Base-by-base conservation (phyloP, 2,797 vertebrate genomes). In the Glyptemys insculpta region DNA sequence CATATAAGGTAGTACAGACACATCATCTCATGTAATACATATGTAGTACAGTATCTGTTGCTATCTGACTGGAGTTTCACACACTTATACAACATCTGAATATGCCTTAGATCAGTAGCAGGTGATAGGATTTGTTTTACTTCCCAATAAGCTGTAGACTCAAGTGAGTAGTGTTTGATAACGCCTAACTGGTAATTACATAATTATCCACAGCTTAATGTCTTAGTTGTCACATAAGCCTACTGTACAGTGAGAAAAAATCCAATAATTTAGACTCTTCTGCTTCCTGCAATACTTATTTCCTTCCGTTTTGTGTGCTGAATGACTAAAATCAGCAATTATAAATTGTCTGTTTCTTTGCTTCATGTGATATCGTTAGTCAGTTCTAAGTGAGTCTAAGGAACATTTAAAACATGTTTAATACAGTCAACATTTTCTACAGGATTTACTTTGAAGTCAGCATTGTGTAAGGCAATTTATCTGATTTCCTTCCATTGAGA, bases 381-480 rank as follows among this genome's bases (percentile, higher is more conserved):
- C 87, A 1, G 52, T 80, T 92, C 80, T 18, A 4, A 95, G 85
- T 4, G 80, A 76, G 57, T 2, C 62, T 79, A 72, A 47, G n/a
- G 1, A 79, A 37, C 52, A 25, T 41, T 65, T 74, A 94, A 95
- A n/a, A 86, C 8, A 0, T 47, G 65, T 83, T 89, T 92, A 92
- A 94, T 92, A 87, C 93, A 89, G 92, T 16, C 49, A 90, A 2
- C 34, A 3, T 81, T 76, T 76, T 90, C 88, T 68, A 52, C n/a
- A 23, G 37, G 86, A 16, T 76, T 88, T 79, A 87, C 1, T 3
- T 29, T 5, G 6, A 92, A 91, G 91, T 65, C 87, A 88, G 91
- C 53, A 37, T 0, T 25, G 68, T 92, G 86, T 91, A 50, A 76
- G 3, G 3, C 79, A 83, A 92, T 96, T 85, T 84, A 89, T 91